Conservation (phyloP, 2,888 invertebrate species). For the Spicauda simplicius region DNA sequence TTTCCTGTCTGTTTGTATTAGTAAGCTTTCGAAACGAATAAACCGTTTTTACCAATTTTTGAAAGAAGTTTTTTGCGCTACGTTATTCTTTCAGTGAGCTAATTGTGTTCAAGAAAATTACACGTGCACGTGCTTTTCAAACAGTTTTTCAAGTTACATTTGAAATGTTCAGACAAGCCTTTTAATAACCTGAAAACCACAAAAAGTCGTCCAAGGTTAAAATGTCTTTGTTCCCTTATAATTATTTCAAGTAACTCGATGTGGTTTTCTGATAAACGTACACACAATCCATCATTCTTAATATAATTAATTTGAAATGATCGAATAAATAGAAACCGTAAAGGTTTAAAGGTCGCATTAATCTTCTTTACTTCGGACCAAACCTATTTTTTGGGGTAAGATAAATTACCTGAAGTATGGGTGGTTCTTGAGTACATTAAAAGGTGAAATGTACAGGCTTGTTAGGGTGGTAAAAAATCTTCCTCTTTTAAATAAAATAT, state of each 20-base stretch:
- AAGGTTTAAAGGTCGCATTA: neutral
- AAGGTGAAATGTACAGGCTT: neutral
- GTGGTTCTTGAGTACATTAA: neutral
- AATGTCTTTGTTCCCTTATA: slow-evolving; percentile 12
- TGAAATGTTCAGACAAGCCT: neutral
- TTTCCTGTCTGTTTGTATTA: too few relatives aligned
- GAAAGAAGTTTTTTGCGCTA: too few relatives aligned
- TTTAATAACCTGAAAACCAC: neutral
- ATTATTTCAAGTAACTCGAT: slow-evolving; percentile 17
- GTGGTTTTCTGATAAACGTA: slow-evolving; percentile 13
- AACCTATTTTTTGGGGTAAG: neutral
- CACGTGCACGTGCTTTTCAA: neutral
- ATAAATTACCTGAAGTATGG: neutral
- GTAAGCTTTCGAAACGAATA: too few relatives aligned
- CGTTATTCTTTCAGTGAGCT: too few relatives aligned
- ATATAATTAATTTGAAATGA: slow-evolving; percentile 9
- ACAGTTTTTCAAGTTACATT: neutral
- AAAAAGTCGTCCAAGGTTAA: slow-evolving; percentile 11
- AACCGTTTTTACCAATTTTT: too few relatives aligned
- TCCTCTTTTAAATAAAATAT: too few relatives aligned
- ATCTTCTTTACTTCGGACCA: neutral
- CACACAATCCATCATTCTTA: slow-evolving; percentile 5
- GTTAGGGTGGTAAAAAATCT: too few relatives aligned
- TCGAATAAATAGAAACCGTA: neutral
- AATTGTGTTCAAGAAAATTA: too few relatives aligned